Base-by-base conservation (phyloP, 2,888 invertebrate species). In the Endotricha flammealis region DNA sequence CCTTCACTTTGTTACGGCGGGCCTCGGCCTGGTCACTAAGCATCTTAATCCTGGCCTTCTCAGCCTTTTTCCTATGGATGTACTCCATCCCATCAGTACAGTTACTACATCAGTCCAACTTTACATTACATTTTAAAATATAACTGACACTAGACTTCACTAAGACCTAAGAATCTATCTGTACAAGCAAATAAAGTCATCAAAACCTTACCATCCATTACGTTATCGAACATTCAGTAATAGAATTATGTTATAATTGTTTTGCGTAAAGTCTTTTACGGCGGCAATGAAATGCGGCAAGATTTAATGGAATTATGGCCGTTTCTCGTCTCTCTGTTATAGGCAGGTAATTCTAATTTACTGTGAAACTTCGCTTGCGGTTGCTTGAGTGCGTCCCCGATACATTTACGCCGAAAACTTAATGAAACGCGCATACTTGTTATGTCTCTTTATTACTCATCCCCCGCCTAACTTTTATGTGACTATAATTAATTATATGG, bases 11-110 rank as follows among this genome's bases (percentile, higher is more conserved):
- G 71, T 92, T 92, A 73, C 99, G 93, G 57, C 99, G 93, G 44
- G 99, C 99, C 77, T 99, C 99, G 16, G 99, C 99, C 86, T 99
- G 98, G 83, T 99, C 99, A 59, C 96, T 93, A n/a, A n/a, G n/a
- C n/a, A n/a, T n/a, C n/a, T n/a, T n/a, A n/a, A n/a, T n/a, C n/a
- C n/a, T n/a, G n/a, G n/a, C n/a, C n/a, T n/a, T n/a, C n/a, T n/a
- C n/a, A n/a, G n/a, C n/a, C n/a, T n/a, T n/a, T n/a, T n/a, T n/a
- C n/a, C n/a, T n/a, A n/a, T n/a, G n/a, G n/a, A n/a, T n/a, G n/a
- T n/a, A n/a, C n/a, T n/a, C n/a, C n/a, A n/a, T n/a, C n/a, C n/a
- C n/a, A n/a, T n/a, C n/a, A n/a, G n/a, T n/a, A n/a, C n/a, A n/a
- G n/a, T n/a, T n/a, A n/a, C n/a, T n/a, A n/a, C n/a, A n/a, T n/a